Percentiles rank a stretch among this genome's conserved stretches.
Evolutionary conservation across 2,113 vertebrate species (phyloP).

Genomic region (Chionodraco myersi): DNA sequence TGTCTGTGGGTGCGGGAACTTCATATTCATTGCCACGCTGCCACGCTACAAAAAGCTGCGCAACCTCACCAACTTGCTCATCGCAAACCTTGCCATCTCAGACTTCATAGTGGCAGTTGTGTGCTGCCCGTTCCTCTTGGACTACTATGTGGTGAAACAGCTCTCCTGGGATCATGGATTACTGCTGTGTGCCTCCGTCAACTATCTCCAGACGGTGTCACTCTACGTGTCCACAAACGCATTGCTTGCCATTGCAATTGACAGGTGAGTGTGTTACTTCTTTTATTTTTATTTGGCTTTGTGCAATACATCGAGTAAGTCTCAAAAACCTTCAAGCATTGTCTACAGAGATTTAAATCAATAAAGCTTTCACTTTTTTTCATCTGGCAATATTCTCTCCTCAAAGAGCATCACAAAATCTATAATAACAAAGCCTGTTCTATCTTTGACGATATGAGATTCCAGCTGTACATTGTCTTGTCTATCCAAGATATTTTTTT

Average conservation of each 20-base stretch:
- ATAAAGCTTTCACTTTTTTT: neutral
- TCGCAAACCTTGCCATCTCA: constrained; percentile 95
- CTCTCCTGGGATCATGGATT: constrained; percentile 96
- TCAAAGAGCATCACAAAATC: neutral
- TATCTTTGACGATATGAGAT: neutral
- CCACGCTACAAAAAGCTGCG: constrained; percentile 94
- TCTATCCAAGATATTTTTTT: neutral
- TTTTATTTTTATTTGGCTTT: neutral
- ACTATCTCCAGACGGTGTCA: constrained; percentile 93
- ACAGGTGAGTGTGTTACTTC: constrained; percentile 85
- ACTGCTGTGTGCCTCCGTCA: constrained; percentile 91
- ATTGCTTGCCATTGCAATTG: constrained; percentile 94
- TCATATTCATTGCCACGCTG: constrained; percentile 90
- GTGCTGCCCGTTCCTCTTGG: constrained; percentile 97
- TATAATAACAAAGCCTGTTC: neutral
- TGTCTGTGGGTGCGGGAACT: constrained; percentile 92
- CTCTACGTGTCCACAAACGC: constrained; percentile 97
- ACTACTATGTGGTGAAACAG: constrained; percentile 95
- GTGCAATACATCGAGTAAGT: neutral
- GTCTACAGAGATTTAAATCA: constrained; percentile 4
- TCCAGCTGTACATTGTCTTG: neutral
- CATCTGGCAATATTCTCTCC: neutral
- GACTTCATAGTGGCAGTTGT: constrained; percentile 96
- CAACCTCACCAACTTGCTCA: constrained; percentile 96
- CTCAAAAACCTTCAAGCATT: neutral